phyloP scores from a whole-genome alignment of 2,888 invertebrate species.

The Dryococelus australis region DNA sequence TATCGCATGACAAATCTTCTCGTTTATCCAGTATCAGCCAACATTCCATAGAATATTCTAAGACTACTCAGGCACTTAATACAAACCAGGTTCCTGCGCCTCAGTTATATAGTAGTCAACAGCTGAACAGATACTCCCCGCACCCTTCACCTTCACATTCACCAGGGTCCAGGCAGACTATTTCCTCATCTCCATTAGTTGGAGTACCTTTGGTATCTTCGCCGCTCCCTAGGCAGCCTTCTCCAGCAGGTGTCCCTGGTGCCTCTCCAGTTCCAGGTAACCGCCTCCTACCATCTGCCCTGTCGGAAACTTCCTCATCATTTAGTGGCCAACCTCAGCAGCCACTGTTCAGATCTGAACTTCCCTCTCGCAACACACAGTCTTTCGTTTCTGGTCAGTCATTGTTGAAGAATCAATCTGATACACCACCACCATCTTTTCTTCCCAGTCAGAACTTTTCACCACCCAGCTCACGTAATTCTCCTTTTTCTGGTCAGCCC shows the following conservation, averaged over 20 bases:
- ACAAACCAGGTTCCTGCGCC: not conserved
- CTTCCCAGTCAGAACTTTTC: not conserved
- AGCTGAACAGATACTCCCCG: not conserved
- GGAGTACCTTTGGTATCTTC: not conserved
- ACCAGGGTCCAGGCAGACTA: not conserved
- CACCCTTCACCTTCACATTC: not conserved
- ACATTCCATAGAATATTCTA: not conserved
- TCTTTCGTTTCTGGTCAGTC: not conserved
- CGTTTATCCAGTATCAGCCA: not conserved
- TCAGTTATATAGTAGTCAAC: not conserved
- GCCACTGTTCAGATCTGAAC: not conserved
- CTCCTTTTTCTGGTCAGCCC: constrained; percentile 23
- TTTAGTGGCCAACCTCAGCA: not conserved
- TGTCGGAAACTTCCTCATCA: not conserved
- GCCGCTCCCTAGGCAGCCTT: not conserved
- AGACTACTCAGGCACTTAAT: not conserved
- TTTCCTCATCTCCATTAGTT: not conserved
- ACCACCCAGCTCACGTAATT: not conserved
- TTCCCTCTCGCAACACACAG: not conserved
- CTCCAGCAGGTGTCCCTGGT: not conserved
- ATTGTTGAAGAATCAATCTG: not conserved
- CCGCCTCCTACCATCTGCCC: no score
- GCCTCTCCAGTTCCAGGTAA: not conserved
- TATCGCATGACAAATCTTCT: not conserved
- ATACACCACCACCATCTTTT: not conserved